These are phyloP conservation scores for Euschistus heros DNA, from an alignment of 1,140 invertebrate genomes.

Conservation along the genomic window DNA sequence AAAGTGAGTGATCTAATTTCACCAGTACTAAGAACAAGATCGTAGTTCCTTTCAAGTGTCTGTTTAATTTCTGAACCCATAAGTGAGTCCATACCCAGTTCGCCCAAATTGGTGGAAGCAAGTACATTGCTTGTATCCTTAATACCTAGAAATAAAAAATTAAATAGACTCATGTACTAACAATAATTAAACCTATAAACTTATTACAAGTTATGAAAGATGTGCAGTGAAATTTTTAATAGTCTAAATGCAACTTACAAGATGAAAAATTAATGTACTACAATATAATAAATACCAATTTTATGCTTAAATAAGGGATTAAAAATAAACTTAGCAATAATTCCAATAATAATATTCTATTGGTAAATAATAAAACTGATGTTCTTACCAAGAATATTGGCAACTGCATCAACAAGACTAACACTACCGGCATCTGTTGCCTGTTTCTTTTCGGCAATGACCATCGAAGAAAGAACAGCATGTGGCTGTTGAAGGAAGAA, in stretches of 20 bases:
- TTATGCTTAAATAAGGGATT: too few relatives aligned
- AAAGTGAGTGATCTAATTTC: constrained; percentile 79
- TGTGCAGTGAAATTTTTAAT: too few relatives aligned
- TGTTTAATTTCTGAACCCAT: constrained; percentile 99
- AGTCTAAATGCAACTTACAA: too few relatives aligned
- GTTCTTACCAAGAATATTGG: constrained; percentile 48
- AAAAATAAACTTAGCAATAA: too few relatives aligned
- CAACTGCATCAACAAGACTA: constrained; percentile 59
- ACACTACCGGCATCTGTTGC: constrained; percentile 37
- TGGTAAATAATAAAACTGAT: too few relatives aligned
- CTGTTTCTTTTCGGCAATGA: constrained; percentile 60
- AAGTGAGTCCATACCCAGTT: constrained; percentile 92
- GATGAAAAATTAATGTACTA: too few relatives aligned
- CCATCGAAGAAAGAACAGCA: constrained; percentile 73
- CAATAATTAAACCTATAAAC: too few relatives aligned
- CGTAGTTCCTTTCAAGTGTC: constrained; percentile 83
- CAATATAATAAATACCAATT: too few relatives aligned
- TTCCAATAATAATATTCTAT: too few relatives aligned
- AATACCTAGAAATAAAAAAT: constrained; percentile 37
- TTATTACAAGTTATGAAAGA: too few relatives aligned
- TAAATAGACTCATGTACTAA: background rate
- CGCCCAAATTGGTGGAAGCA: constrained; percentile 62
- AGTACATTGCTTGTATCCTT: constrained; percentile 72
- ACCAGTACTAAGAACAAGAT: constrained; percentile 74
- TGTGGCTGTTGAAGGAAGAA: constrained; percentile 77